Conservation (phyloP, 2,797 vertebrate genomes). For the Clarias pachynema region DNA sequence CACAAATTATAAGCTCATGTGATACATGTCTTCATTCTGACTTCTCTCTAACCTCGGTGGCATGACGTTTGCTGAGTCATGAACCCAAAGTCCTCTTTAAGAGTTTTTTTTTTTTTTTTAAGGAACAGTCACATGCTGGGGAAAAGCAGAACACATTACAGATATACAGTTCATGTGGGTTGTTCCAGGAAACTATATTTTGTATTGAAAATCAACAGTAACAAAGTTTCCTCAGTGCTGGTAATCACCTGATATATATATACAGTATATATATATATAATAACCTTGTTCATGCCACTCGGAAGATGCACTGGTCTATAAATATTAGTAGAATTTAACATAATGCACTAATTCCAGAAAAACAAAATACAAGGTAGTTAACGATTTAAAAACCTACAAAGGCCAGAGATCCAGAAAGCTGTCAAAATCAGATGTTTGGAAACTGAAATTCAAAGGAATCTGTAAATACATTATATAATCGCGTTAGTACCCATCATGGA, state of each 20-base stretch:
- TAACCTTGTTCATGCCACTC: background rate
- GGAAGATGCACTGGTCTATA: background rate
- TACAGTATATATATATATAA: background rate
- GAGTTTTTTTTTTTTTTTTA: background rate
- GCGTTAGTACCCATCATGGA: no score
- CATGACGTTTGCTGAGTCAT: background rate
- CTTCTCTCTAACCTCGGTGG: background rate
- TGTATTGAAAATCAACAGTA: background rate
- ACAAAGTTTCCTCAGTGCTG: background rate
- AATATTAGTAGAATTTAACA: background rate
- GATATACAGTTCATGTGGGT: background rate
- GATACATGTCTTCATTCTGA: background rate
- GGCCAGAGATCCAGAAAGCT: background rate
- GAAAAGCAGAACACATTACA: constrained; percentile 12
- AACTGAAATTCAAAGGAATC: background rate
- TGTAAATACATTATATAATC: background rate
- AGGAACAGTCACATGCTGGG: background rate
- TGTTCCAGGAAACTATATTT: background rate
- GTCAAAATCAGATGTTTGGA: background rate
- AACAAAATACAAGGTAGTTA: background rate
- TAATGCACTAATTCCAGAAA: background rate
- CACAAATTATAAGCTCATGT: background rate
- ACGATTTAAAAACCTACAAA: background rate
- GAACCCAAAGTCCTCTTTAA: background rate
- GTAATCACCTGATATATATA: background rate